These are phyloP conservation scores for Intellagama lesueurii DNA, from an alignment of 2,797 vertebrate species.

Conservation along the genomic window DNA sequence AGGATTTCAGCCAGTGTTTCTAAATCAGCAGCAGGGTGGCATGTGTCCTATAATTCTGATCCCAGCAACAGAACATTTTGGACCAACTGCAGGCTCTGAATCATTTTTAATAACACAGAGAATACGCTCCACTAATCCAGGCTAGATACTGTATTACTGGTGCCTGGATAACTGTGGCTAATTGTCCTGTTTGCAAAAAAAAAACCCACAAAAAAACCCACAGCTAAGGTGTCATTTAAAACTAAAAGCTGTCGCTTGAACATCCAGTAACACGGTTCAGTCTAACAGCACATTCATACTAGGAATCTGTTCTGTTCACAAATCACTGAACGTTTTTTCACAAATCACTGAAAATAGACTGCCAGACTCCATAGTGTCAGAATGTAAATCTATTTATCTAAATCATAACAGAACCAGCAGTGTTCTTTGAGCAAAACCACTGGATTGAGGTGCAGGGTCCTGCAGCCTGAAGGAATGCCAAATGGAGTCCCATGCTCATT, in stretches of 20 bases:
- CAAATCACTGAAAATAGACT: not conserved
- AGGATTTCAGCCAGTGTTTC: not conserved
- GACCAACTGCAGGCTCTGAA: not conserved
- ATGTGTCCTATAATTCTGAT: not conserved
- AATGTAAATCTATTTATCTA: not conserved
- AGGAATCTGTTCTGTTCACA: not conserved
- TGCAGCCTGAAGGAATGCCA: not conserved
- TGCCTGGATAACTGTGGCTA: not conserved
- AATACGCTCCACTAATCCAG: not conserved
- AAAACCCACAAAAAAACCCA: too few relatives aligned
- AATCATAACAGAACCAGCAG: not conserved
- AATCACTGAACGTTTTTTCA: not conserved
- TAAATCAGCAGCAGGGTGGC: not conserved
- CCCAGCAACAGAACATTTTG: not conserved
- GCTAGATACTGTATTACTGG: not conserved
- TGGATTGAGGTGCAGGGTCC: not conserved
- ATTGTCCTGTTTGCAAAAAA: not conserved
- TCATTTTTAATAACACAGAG: not conserved
- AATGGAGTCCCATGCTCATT: not conserved
- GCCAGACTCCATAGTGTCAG: too few relatives aligned
- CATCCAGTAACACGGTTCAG: not conserved
- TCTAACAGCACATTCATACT: not conserved
- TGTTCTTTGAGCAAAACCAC: too few relatives aligned
- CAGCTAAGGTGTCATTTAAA: not conserved
- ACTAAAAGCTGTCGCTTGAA: not conserved